Evolutionary conservation across 1,140 invertebrate species (phyloP).

Genomic region (Musca vetustissima): DNA sequence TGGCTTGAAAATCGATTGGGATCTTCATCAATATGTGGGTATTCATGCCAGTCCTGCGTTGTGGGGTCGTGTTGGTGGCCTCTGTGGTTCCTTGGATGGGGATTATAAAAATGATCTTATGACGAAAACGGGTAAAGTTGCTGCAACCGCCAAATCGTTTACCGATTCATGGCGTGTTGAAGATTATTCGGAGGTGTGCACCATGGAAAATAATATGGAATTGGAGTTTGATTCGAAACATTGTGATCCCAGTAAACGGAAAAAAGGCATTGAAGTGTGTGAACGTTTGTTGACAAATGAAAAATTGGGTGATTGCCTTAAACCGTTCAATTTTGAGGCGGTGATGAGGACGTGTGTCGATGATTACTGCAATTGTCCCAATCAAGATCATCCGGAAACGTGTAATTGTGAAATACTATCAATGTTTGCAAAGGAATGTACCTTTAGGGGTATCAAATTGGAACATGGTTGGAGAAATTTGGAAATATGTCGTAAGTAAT

Average conservation of each 20-base stretch:
- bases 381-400: constrained; percentile 58
- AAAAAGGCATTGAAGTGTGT: constrained; percentile 66
- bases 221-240: constrained; percentile 41
- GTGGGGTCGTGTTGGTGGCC: constrained; percentile 77
- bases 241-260: constrained; percentile 47
- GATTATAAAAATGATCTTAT: constrained; percentile 69
- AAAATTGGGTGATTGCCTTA: constrained; percentile 66
- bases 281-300: constrained; percentile 63
- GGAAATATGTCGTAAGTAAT: constrained; percentile 74
- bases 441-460: constrained; percentile 64
- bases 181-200: constrained; percentile 51
- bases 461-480: constrained; percentile 71
- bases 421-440: constrained; percentile 76
- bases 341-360: constrained; percentile 66
- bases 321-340: constrained; percentile 58
- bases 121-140: constrained; percentile 60
- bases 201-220: constrained; percentile 44
- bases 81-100: constrained; percentile 80
- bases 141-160: constrained; percentile 49
- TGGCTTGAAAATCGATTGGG: constrained; percentile 77
- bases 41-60: constrained; percentile 67
- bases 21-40: constrained; percentile 63
- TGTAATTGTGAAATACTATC: constrained; percentile 77
- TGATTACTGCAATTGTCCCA: constrained; percentile 75
- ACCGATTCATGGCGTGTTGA: constrained; percentile 65